A percentile compares a stretch with the other conserved stretches of the same genome.
phyloP scores from a whole-genome alignment of 2,797 vertebrate genomes.

The Diglossa cyanea region DNA sequence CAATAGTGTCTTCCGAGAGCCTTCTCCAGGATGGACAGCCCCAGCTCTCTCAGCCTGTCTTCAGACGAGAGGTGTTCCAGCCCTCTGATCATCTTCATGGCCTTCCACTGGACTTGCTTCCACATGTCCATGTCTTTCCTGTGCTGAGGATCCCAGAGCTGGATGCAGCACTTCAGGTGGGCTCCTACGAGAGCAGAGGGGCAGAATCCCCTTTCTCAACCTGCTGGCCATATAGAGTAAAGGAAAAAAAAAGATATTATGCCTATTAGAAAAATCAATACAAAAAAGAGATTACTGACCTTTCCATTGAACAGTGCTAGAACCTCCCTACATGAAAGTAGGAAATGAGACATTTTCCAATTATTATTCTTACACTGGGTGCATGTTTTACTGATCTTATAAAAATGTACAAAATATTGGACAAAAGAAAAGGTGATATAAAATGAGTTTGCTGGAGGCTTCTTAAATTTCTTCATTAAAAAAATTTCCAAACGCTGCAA shows the following conservation, averaged over 20 bases:
- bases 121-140: neutral
- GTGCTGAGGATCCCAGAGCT: neutral
- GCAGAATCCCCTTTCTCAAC: neutral
- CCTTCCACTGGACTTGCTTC: fast-evolving
- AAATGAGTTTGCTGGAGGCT: neutral
- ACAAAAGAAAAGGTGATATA: neutral
- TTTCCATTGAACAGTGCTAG: neutral
- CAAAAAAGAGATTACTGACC: neutral
- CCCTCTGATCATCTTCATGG: too few relatives aligned
- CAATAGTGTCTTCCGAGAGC: fast-evolving
- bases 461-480: neutral
- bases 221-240: neutral
- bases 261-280: neutral
- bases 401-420: neutral
- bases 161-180: neutral
- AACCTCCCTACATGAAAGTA: neutral
- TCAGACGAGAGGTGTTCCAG: fast-evolving
- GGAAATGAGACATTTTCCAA: neutral
- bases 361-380: neutral
- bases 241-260: neutral
- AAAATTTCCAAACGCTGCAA: neutral
- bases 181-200: fast-evolving
- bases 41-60: neutral
- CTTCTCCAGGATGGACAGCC: neutral
- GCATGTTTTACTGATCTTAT: neutral